Conservation (phyloP, 1,140 invertebrate species). For the Leptinotarsa defecta region DNA sequence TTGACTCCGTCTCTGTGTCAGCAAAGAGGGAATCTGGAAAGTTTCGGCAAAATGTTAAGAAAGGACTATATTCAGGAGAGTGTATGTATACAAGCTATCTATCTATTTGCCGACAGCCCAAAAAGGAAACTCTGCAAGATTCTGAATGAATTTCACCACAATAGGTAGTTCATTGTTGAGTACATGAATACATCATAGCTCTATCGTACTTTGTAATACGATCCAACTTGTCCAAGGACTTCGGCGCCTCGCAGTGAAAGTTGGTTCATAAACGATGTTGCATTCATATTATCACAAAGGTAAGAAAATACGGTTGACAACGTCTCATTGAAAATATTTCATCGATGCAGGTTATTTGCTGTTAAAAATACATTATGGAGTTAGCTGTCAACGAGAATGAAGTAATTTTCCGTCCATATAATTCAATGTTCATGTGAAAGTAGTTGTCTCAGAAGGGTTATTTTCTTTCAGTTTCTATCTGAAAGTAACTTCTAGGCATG, state of each 20-base stretch:
- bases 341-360: not conserved
- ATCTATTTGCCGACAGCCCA: conserved; percentile 37
- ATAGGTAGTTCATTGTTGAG: conserved; percentile 38
- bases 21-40: not conserved
- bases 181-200: conserved; percentile 38
- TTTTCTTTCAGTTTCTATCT: no score
- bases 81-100: conserved; percentile 37
- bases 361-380: not conserved
- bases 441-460: no score
- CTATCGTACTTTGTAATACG: conserved; percentile 36
- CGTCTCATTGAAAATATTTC: not conserved
- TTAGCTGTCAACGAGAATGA: no score
- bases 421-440: no score
- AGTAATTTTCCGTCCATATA: no score
- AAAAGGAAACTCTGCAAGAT: conserved; percentile 33
- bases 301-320: not conserved
- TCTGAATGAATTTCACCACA: conserved; percentile 34
- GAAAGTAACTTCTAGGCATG: no score
- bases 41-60: conserved; percentile 30
- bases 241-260: not conserved
- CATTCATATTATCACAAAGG: not conserved
- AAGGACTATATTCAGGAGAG: conserved; percentile 31
- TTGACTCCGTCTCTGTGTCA: not conserved
- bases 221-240: not conserved
- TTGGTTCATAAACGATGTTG: not conserved